Evolutionary conservation across 2,797 vertebrate genomes (phyloP), one percentile per base, ranked within the genome.

Genomic region (Channallabes apus): DNA sequence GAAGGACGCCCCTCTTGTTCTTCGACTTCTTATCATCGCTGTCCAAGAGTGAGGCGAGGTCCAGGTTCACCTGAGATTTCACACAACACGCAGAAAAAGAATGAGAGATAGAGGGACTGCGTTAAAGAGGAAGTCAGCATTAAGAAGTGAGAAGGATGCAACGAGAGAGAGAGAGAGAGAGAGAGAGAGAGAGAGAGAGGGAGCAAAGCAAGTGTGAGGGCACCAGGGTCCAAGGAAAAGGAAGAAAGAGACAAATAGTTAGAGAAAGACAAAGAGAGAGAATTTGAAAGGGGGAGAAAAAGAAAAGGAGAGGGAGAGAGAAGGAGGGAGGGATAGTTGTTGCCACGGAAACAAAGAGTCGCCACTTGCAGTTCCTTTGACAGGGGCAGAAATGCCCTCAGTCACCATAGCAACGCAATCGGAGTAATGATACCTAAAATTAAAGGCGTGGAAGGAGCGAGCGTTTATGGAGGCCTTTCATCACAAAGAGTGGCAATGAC

Each of bases 1-100:
- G 98, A 89, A 99, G 95, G 89, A 99, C 98, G 0, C 98, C 98
- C 82, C 98, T 93, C 90, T 99, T 99, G 94, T 98, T 99, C 95
- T 99, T 99, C 91, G 97, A 98, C 92, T 99, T 99, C 94, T 99
- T 99, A 94, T 99, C 98, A 92, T 99, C 98, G 2, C 94, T 96
- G 86, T 99, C 98, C 85, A 99, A 96, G 90, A 99, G 96, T 86
- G 98, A 97, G 71, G 96, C 96, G 90, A 99, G 95, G 93, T 99
- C 98, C 95, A 99, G 94, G 90, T 99, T 99, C 91, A 99, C 96
- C 98, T 99, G 81, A 87, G 90, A 58, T 71, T 89, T 75, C 27
- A 78, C 86, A 90, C 84, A 85, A 46, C 67, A 29, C 8, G 59
- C 65, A 82, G 67, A 87, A 80, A 91, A 92, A 92, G 89, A 65